phyloP scores from a whole-genome alignment of 2,888 invertebrate species.

The Synergus japonicus region DNA sequence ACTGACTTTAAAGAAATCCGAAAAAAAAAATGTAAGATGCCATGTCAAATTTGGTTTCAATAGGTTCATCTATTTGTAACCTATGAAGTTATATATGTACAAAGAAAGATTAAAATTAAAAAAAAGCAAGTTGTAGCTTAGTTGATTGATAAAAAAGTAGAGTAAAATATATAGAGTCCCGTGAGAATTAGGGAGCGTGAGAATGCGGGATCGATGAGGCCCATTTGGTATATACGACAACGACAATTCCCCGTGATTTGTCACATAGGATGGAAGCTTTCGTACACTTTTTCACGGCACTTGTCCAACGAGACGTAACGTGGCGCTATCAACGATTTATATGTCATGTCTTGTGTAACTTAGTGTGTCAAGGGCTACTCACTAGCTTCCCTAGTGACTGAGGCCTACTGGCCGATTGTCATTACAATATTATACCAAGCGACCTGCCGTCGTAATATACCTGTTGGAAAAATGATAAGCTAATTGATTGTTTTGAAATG shows the following conservation, averaged over 20 bases:
- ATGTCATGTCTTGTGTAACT: conserved; percentile 62
- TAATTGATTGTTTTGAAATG: conserved; percentile 60
- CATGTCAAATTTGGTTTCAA: no score
- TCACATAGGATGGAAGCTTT: conserved; percentile 11
- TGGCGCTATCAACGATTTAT: conserved; percentile 47
- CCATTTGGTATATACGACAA: not conserved
- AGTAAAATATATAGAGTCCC: not conserved
- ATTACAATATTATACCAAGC: conserved; percentile 44
- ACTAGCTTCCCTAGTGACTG: conserved; percentile 58
- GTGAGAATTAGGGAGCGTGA: conserved; percentile 35
- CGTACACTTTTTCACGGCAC: conserved; percentile 19
- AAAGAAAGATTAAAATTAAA: no score
- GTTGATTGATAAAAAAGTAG: not conserved
- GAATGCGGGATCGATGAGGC: conserved; percentile 14
- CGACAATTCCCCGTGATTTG: conserved; percentile 10
- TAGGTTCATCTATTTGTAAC: no score
- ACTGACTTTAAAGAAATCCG: no score
- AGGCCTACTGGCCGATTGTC: conserved; percentile 28
- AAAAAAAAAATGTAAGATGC: no score
- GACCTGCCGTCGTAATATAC: conserved; percentile 41
- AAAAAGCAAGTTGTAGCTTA: no score
- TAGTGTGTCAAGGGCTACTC: conserved; percentile 73
- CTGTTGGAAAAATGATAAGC: conserved; percentile 60
- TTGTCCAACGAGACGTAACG: conserved; percentile 60
- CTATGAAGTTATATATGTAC: no score